A percentile compares a stretch with the other conserved stretches of the same genome.
These are phyloP conservation scores for Otolemur garnettii DNA, from an alignment of 2,113 vertebrate genomes.

Conservation along the genomic window DNA sequence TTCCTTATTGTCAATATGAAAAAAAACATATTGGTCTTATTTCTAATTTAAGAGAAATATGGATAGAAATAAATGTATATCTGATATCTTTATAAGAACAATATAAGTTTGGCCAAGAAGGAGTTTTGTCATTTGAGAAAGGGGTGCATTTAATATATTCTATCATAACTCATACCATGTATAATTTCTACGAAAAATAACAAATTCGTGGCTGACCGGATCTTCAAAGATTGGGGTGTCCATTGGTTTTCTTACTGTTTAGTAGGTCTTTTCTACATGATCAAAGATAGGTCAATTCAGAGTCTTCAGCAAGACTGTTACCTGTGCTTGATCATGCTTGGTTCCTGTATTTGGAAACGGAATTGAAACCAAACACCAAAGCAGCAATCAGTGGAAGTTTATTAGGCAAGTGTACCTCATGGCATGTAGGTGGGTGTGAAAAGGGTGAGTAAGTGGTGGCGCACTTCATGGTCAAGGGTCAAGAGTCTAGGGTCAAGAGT, in stretches of 20 bases:
- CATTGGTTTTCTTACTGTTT: not conserved
- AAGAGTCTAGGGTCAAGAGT: too few relatives aligned
- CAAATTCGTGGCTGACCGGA: not conserved
- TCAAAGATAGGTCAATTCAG: not conserved
- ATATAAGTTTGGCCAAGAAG: not conserved
- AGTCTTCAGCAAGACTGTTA: not conserved
- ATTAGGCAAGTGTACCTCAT: too few relatives aligned
- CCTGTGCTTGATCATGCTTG: too few relatives aligned
- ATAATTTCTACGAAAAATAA: too few relatives aligned
- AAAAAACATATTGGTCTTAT: not conserved
- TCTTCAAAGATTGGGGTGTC: not conserved
- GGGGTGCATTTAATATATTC: not conserved
- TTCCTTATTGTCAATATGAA: not conserved
- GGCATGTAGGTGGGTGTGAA: too few relatives aligned
- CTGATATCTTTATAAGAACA: not conserved
- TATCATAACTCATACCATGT: not conserved
- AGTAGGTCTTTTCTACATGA: not conserved
- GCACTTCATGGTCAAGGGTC: too few relatives aligned
- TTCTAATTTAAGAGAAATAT: not conserved
- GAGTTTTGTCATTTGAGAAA: not conserved
- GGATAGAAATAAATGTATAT: too few relatives aligned
- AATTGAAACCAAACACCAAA: too few relatives aligned
- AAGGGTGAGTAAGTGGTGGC: too few relatives aligned
- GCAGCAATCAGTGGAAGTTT: too few relatives aligned
- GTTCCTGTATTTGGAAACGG: too few relatives aligned